These are phyloP conservation scores for Rhinoderma darwinii DNA, from an alignment of 2,113 vertebrate species.

Conservation along the genomic window DNA sequence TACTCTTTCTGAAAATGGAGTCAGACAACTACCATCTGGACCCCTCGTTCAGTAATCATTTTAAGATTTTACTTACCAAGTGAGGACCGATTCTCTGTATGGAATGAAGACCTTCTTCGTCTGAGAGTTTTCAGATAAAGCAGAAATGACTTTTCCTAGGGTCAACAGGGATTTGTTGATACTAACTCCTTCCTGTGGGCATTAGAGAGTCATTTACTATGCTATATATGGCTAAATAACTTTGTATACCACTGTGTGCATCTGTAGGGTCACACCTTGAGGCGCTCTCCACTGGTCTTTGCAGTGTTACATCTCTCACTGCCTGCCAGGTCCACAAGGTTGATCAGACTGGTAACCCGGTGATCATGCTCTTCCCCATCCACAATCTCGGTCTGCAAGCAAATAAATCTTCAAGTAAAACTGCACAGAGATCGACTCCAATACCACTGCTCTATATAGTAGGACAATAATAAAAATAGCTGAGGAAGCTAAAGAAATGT, in stretches of 20 bases:
- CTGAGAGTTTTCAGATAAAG: constrained; percentile 86
- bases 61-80: constrained; percentile 79
- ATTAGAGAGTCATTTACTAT: not conserved
- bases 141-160: constrained; percentile 93
- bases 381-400: constrained; percentile 82
- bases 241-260: no score
- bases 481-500: no score
- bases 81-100: constrained; percentile 93
- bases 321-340: constrained; percentile 91
- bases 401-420: not conserved
- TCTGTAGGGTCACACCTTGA: constrained; percentile 77
- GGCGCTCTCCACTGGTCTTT: constrained; percentile 83
- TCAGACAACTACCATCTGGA: not conserved
- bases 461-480: no score
- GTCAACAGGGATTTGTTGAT: constrained; percentile 96
- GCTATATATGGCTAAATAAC: not conserved
- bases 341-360: constrained; percentile 87
- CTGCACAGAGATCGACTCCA: not conserved
- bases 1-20: no score
- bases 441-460: no score
- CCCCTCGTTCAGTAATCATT: not conserved
- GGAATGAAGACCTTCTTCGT: constrained; percentile 84
- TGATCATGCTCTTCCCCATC: constrained; percentile 88
- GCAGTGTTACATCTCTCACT: constrained; percentile 85
- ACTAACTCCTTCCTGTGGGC: constrained; percentile 86